phyloP scores from a whole-genome alignment of 1,140 invertebrate species.

The Eulimnadia texana region DNA sequence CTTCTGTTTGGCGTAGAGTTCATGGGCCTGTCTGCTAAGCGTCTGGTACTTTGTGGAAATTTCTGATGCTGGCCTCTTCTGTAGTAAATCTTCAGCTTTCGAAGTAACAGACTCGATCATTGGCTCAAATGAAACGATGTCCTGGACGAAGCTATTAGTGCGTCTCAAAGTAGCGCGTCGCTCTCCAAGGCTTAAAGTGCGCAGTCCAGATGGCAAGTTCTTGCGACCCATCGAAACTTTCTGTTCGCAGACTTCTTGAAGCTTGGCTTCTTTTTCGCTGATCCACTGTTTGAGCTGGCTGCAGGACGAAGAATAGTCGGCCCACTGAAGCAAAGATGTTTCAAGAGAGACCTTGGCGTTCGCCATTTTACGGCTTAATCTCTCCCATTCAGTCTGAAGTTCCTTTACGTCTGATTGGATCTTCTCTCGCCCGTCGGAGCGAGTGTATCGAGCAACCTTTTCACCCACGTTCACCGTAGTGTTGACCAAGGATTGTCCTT shows the following conservation, averaged over 20 bases:
- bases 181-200: slow-evolving; percentile 62
- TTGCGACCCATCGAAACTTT: slow-evolving; percentile 34
- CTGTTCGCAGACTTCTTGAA: slow-evolving; percentile 82
- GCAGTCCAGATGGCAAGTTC: slow-evolving; percentile 41
- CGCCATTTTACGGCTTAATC: slow-evolving; percentile 77
- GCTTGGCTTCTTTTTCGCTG: slow-evolving; percentile 78
- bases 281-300: slow-evolving; percentile 87
- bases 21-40: slow-evolving; percentile 74
- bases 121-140: slow-evolving; percentile 85
- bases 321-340: slow-evolving; percentile 81
- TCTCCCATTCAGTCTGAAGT: slow-evolving; percentile 83
- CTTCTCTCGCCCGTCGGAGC: slow-evolving; percentile 73
- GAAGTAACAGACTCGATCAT: slow-evolving; percentile 86
- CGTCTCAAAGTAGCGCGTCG: slow-evolving; percentile 74
- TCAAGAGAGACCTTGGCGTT: slow-evolving; percentile 84
- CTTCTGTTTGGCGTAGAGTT: slow-evolving; percentile 76
- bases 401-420: slow-evolving; percentile 78
- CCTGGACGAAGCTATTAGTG: slow-evolving; percentile 83
- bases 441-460: slow-evolving; percentile 71
- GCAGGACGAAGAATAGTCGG: slow-evolving; percentile 85
- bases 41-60: slow-evolving; percentile 79
- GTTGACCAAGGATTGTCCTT: slow-evolving; percentile 79
- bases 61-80: slow-evolving; percentile 60
- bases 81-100: slow-evolving; percentile 77
- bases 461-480: slow-evolving; percentile 81